Percentiles rank a stretch among this genome's conserved stretches.
These are phyloP conservation scores for Dynastes tityus DNA, from an alignment of 2,888 invertebrate genomes.

Conservation along the genomic window DNA sequence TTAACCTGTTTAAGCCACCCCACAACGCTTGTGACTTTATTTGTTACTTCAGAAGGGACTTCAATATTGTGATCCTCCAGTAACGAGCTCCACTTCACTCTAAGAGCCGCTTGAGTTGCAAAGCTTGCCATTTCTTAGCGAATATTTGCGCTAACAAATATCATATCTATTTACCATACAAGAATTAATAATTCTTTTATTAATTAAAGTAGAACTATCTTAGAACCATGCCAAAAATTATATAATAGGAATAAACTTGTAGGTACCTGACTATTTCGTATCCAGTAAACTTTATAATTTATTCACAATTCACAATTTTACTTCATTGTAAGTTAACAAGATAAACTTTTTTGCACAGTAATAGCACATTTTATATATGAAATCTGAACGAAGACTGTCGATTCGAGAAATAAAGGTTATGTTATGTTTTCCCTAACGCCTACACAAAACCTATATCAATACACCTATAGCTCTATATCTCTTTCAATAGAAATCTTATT, in stretches of 20 bases:
- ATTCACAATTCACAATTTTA: conserved; percentile 25
- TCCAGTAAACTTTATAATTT: conserved; percentile 7
- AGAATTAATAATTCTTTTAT: conserved; percentile 12
- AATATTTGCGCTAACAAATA: conserved; percentile 8
- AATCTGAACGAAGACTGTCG: conserved; percentile 3
- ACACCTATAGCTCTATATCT: no score
- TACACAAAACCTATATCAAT: no score
- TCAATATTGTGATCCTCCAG: conserved; percentile 81
- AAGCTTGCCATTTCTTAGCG: conserved; percentile 76
- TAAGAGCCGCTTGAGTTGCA: conserved; percentile 80
- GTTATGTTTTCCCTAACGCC: no score
- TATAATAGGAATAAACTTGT: not conserved
- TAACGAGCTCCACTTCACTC: conserved; percentile 82
- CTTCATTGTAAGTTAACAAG: conserved; percentile 5
- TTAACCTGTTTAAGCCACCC: conserved; percentile 87
- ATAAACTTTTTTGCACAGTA: conserved; percentile 12
- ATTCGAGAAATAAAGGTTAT: no score
- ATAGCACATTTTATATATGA: conserved; percentile 17
- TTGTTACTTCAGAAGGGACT: conserved; percentile 78
- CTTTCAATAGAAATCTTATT: no score
- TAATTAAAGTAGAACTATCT: conserved; percentile 9
- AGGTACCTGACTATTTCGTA: conserved; percentile 16
- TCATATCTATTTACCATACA: not conserved
- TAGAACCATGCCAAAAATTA: conserved; percentile 22
- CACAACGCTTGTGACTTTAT: conserved; percentile 83